Evolutionary conservation across 2,797 vertebrate species (phyloP).

Genomic region (Xyrichtys novacula): DNA sequence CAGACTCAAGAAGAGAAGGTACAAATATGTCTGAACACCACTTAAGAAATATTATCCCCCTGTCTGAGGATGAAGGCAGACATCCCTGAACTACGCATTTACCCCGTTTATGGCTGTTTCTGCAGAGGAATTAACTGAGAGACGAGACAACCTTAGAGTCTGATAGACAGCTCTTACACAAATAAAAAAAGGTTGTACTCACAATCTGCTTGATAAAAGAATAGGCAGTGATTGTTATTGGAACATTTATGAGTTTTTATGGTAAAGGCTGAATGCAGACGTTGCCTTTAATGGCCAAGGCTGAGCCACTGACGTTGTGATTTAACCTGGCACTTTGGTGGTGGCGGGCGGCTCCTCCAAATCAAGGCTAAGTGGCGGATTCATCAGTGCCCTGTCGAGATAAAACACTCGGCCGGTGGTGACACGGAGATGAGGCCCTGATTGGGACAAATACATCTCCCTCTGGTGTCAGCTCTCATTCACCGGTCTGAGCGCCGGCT

Average conservation of each 20-base stretch:
- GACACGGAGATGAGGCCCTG: slow-evolving; percentile 81
- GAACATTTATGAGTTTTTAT: slow-evolving; percentile 69
- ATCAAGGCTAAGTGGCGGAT: slow-evolving; percentile 88
- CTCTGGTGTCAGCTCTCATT: slow-evolving; percentile 85
- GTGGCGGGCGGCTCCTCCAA: slow-evolving; percentile 78
- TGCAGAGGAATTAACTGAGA: not conserved
- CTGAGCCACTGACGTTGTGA: slow-evolving; percentile 73
- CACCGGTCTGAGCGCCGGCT: slow-evolving; percentile 74
- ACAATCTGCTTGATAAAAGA: slow-evolving; percentile 48
- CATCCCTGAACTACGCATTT: not conserved
- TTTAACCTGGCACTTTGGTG: slow-evolving; percentile 81
- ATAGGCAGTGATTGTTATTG: slow-evolving; percentile 52
- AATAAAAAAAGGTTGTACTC: slow-evolving; percentile 37
- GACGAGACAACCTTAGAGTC: not conserved
- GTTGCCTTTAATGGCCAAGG: slow-evolving; percentile 61
- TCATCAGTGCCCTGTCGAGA: slow-evolving; percentile 86
- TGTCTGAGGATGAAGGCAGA: not conserved
- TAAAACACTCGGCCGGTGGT: slow-evolving; percentile 73
- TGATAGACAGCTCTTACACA: slow-evolving; percentile 6
- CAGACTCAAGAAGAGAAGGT: no score
- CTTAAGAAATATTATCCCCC: not conserved
- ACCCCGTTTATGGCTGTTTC: slow-evolving; percentile 3
- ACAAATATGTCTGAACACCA: not conserved
- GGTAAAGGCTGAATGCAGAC: slow-evolving; percentile 55
- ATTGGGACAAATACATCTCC: slow-evolving; percentile 87